phyloP scores from a whole-genome alignment of 2,888 invertebrate genomes.

The Euclidia mi region DNA sequence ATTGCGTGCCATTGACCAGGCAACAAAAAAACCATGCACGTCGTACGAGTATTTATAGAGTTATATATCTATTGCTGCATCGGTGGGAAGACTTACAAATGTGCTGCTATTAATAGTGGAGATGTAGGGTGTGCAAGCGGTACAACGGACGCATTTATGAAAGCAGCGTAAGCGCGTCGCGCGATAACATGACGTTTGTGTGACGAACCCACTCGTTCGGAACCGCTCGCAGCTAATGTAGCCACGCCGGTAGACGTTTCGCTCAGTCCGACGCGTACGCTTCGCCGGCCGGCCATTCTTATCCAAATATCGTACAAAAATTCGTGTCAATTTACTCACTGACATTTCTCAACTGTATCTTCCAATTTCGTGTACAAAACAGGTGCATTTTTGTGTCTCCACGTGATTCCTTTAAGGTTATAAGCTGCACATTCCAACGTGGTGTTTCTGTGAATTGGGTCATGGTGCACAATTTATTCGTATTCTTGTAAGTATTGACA shows the following conservation, averaged over 20 bases:
- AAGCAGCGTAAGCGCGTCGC: constrained; percentile 77
- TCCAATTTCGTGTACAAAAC: constrained; percentile 32
- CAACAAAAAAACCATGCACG: constrained; percentile 11
- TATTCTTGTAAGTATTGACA: constrained; percentile 56
- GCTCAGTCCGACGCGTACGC: constrained; percentile 64
- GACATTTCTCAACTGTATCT: constrained; percentile 23
- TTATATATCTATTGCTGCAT: constrained; percentile 31
- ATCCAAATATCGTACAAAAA: constrained; percentile 48
- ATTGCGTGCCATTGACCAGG: constrained; percentile 27
- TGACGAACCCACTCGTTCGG: constrained; percentile 58
- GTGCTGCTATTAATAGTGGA: constrained; percentile 26
- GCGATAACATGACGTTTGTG: constrained; percentile 78
- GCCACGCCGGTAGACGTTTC: constrained; percentile 55
- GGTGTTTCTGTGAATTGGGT: constrained; percentile 67
- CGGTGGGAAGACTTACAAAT: constrained; percentile 1
- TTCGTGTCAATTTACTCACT: constrained; percentile 36
- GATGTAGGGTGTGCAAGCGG: constrained; percentile 34
- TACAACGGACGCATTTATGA: constrained; percentile 17
- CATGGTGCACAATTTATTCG: constrained; percentile 56
- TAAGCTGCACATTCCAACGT: constrained; percentile 55
- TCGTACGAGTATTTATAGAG: constrained; percentile 11
- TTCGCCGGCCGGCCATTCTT: constrained; percentile 72
- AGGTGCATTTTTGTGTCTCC: constrained; percentile 44
- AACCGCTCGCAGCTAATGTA: constrained; percentile 59
- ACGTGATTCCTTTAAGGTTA: constrained; percentile 64